These are phyloP conservation scores for Lophotriccus pileatus DNA, from an alignment of 2,797 vertebrate genomes.

Conservation along the genomic window DNA sequence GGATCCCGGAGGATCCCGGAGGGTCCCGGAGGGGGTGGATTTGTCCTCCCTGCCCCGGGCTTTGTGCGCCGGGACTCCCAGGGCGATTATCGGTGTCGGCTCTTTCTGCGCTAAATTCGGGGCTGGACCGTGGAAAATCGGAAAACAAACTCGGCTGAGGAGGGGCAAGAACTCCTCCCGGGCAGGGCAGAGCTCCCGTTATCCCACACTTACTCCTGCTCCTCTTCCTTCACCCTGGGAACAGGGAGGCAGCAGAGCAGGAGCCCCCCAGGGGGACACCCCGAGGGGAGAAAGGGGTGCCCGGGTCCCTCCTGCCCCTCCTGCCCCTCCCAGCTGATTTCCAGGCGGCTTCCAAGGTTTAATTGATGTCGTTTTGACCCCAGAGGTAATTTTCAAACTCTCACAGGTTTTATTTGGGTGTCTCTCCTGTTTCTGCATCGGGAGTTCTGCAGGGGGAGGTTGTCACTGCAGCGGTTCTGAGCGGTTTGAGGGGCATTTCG, in stretches of 20 bases:
- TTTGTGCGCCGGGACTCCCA: not conserved
- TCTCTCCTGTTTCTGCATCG: not conserved
- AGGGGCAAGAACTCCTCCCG: slow-evolving; percentile 50
- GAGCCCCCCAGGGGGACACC: not conserved
- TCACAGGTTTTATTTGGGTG: not conserved
- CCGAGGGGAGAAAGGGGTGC: not conserved
- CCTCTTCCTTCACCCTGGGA: slow-evolving; percentile 73
- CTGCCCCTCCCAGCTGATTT: not conserved
- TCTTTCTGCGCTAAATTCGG: slow-evolving; percentile 65
- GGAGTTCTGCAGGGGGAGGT: not conserved
- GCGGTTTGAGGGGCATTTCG: fast-evolving
- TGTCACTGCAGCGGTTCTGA: not conserved
- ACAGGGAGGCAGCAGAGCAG: slow-evolving; percentile 29
- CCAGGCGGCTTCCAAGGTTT: not conserved
- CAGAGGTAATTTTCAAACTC: not conserved
- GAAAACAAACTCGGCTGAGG: slow-evolving; percentile 73
- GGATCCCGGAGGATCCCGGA: too few species aligned
- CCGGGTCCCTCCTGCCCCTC: not conserved
- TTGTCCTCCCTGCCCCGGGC: too few species aligned
- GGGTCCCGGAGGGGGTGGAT: too few species aligned
- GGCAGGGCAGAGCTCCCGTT: slow-evolving; percentile 58
- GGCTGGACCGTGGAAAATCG: slow-evolving; percentile 73
- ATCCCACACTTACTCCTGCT: slow-evolving; percentile 71
- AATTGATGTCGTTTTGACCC: fast-evolving
- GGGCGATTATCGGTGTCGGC: not conserved